Conservation (phyloP, 2,888 invertebrate species). For the Macroteleia sp. region DNA sequence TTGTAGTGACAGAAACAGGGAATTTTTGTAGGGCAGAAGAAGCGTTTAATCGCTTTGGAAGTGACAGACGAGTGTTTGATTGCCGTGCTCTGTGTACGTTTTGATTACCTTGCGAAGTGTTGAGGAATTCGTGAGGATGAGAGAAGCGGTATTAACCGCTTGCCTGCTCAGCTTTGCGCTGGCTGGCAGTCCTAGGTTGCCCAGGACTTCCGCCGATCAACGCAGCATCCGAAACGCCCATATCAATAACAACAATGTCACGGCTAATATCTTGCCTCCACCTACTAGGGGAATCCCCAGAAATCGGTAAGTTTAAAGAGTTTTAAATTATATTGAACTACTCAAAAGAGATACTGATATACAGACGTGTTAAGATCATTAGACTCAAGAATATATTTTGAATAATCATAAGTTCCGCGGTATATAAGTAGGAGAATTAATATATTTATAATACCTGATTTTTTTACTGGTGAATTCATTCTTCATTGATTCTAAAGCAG, state of each 20-base stretch:
- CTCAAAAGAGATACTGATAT: too few relatives aligned
- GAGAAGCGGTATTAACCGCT: conserved; percentile 76
- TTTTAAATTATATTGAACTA: too few relatives aligned
- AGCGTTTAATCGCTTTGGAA: conserved; percentile 6
- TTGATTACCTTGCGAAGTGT: conserved; percentile 25
- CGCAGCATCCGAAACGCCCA: conserved; percentile 77
- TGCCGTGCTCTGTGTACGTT: conserved; percentile 36
- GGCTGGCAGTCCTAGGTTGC: conserved; percentile 79
- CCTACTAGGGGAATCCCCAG: conserved; percentile 74
- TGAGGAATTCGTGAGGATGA: conserved; percentile 70
- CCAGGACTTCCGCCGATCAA: conserved; percentile 80
- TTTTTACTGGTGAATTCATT: too few relatives aligned
- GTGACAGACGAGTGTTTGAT: conserved; percentile 54
- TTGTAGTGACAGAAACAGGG: conserved; percentile 4
- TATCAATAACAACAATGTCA: conserved; percentile 69
- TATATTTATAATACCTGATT: too few relatives aligned
- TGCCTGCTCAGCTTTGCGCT: conserved; percentile 77
- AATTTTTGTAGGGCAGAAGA: neutral
- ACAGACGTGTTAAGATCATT: too few relatives aligned
- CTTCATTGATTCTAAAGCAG: too few relatives aligned
- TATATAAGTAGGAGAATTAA: too few relatives aligned
- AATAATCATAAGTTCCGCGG: too few relatives aligned
- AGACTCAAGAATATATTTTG: too few relatives aligned
- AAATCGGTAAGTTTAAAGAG: conserved; percentile 76
- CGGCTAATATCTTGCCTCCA: conserved; percentile 72